Conservation (phyloP, 1,140 invertebrate genomes). For the Bathynomus jamesi region DNA sequence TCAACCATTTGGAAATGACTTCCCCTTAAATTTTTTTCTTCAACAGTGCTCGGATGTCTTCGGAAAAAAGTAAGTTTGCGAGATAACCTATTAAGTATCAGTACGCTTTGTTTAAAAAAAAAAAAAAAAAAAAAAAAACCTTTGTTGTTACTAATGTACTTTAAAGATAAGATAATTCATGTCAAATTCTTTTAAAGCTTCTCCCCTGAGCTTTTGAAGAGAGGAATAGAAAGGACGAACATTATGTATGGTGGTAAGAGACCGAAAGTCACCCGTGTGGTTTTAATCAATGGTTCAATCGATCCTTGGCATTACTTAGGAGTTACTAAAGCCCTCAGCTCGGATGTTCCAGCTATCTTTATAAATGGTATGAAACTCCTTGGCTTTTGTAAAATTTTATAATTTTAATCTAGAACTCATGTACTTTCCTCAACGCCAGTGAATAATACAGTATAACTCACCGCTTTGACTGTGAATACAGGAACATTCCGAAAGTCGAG, state of each 20-base stretch:
- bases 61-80: constrained; percentile 42
- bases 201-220: constrained; percentile 45
- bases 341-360: constrained; percentile 41
- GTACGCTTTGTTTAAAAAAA: constrained; percentile 13
- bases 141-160: background rate
- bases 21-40: constrained; percentile 68
- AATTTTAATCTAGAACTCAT: background rate
- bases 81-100: too few species aligned
- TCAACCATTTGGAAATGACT: constrained; percentile 66
- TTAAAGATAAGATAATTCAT: background rate
- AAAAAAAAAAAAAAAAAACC: background rate
- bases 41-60: constrained; percentile 76
- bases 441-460: too few species aligned
- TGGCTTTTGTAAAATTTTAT: background rate
- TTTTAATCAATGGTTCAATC: constrained; percentile 81
- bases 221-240: constrained; percentile 52
- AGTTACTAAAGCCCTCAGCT: constrained; percentile 39
- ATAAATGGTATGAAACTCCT: constrained; percentile 34
- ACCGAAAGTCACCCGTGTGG: constrained; percentile 62
- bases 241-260: constrained; percentile 51
- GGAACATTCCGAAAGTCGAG: background rate
- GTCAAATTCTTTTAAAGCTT: constrained; percentile 44
- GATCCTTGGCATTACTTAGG: constrained; percentile 88
- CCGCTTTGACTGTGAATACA: too few species aligned
- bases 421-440: background rate